Evolutionary conservation across 2,113 vertebrate genomes (phyloP).

Genomic region (rat (Rattus norvegicus)): DNA sequence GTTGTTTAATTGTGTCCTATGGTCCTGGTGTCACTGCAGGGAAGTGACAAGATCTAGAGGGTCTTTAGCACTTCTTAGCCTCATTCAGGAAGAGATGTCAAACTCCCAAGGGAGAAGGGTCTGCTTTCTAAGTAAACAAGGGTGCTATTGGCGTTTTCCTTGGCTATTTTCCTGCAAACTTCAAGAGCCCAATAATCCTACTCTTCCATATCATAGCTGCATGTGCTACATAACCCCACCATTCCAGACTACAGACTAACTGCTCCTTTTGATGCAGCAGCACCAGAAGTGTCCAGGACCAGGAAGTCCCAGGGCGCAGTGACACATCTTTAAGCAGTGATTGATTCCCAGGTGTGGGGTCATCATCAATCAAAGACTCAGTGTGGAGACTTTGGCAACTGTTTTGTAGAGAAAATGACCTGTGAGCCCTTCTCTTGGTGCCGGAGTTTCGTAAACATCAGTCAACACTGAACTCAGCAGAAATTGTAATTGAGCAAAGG

Average conservation of each 20-base stretch:
- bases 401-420: not conserved
- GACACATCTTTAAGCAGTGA: not conserved
- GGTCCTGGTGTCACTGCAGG: not conserved
- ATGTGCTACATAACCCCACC: not conserved
- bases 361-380: not conserved
- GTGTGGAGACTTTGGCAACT: not conserved
- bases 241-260: not conserved
- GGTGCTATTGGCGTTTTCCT: not conserved
- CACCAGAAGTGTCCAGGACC: not conserved
- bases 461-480: not conserved
- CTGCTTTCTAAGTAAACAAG: not conserved
- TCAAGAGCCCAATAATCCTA: not conserved
- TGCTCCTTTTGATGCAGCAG: not conserved
- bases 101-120: not conserved
- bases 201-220: not conserved
- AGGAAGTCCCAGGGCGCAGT: not conserved
- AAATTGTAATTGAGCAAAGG: fast-evolving
- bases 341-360: not conserved
- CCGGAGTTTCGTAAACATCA: not conserved
- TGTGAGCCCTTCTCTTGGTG: not conserved
- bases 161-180: not conserved
- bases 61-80: not conserved
- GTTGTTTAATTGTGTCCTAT: not conserved
- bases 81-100: not conserved
- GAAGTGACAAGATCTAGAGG: not conserved